phyloP scores from a whole-genome alignment of 2,797 vertebrate species.

The Telmatherina bonti region DNA sequence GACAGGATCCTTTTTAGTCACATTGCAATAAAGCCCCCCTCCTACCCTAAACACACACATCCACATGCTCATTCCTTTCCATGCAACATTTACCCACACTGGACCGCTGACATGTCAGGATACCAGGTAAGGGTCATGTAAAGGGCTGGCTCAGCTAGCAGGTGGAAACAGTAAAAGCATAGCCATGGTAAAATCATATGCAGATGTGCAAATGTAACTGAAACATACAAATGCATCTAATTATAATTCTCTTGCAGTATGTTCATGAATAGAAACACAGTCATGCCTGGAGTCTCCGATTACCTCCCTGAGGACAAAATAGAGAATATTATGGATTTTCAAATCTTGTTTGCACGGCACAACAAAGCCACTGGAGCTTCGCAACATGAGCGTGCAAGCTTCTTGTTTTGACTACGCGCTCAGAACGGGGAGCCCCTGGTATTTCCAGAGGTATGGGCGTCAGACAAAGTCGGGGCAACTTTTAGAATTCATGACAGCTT shows the following conservation, averaged over 20 bases:
- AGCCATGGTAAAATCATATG: conserved; percentile 35
- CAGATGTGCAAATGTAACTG: conserved; percentile 39
- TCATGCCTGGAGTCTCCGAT: conserved; percentile 12
- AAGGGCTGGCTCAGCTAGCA: conserved; percentile 19
- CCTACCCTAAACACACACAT: not conserved
- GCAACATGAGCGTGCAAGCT: conserved; percentile 23
- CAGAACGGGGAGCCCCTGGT: conserved; percentile 23
- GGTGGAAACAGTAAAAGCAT: conserved; percentile 58
- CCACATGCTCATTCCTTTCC: conserved; percentile 7
- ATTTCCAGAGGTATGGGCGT: conserved; percentile 4
- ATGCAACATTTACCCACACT: conserved; percentile 42
- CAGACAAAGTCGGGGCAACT: conserved; percentile 2
- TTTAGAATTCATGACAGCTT: not conserved
- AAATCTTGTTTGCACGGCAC: conserved; percentile 18
- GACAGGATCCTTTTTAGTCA: conserved; percentile 58
- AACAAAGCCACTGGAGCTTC: conserved; percentile 21
- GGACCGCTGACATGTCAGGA: conserved; percentile 52
- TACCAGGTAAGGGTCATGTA: conserved; percentile 34
- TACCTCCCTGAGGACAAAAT: conserved; percentile 23
- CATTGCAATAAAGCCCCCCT: conserved; percentile 55
- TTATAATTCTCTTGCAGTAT: conserved; percentile 18
- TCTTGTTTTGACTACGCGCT: conserved; percentile 46
- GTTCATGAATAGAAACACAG: conserved; percentile 19
- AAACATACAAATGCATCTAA: conserved; percentile 11
- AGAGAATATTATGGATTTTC: conserved; percentile 5